Conservation (phyloP, 2,888 invertebrate species). For the Epirrhoe tristata region DNA sequence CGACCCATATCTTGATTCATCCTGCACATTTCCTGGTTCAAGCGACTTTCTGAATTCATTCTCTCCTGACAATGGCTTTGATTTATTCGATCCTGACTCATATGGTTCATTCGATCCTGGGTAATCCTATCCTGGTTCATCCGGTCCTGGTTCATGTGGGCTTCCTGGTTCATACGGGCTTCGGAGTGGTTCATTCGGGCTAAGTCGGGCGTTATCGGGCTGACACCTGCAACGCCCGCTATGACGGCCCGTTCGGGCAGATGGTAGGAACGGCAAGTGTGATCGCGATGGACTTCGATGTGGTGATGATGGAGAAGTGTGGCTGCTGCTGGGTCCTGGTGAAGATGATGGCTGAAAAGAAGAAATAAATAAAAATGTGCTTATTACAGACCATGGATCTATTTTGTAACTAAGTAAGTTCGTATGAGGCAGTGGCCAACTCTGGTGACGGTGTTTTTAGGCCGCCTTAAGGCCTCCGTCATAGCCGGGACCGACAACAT, state of each 20-base stretch:
- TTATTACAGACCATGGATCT: too few relatives aligned
- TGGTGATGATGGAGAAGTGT: conserved; percentile 78
- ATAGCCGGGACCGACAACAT: too few relatives aligned
- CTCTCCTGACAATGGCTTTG: conserved; percentile 6
- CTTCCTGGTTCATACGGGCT: conserved; percentile 18
- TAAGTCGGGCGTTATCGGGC: neutral
- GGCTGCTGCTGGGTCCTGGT: conserved; percentile 76
- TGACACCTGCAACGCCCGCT: conserved; percentile 14
- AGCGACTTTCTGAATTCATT: conserved; percentile 40
- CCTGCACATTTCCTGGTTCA: conserved; percentile 51
- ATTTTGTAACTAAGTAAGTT: neutral
- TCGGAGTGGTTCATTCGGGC: conserved; percentile 8
- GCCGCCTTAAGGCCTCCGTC: too few relatives aligned
- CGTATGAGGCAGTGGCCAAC: too few relatives aligned
- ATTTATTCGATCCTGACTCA: conserved; percentile 10
- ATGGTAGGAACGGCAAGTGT: conserved; percentile 36
- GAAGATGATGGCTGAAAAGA: conserved; percentile 70
- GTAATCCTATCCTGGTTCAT: conserved; percentile 8
- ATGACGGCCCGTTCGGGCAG: conserved; percentile 11
- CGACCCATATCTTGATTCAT: conserved; percentile 12
- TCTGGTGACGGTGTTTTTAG: too few relatives aligned
- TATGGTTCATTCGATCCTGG: conserved; percentile 9
- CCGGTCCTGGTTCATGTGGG: conserved; percentile 8
- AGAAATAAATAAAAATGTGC: too few relatives aligned
- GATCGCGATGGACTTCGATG: conserved; percentile 68